Base-by-base conservation (phyloP, 2,797 vertebrate genomes). In the Acridotheres tristis region DNA sequence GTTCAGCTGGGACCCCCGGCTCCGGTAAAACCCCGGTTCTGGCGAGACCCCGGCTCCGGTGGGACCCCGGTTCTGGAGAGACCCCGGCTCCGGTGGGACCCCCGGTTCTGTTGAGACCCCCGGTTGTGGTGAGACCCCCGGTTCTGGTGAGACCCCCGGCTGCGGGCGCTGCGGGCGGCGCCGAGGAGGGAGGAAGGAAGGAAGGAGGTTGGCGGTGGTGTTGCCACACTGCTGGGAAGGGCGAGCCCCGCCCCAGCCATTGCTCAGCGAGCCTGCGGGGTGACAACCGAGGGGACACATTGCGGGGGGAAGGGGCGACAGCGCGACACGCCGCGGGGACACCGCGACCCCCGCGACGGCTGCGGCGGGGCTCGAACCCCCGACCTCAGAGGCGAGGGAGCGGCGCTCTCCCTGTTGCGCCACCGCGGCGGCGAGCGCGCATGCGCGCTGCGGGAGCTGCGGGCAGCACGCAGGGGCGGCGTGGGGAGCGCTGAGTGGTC, bases 301-400 rank as follows among this genome's bases (percentile, higher is more conserved):
- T 7, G 22, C 4, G 30, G 27, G 6, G 6, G 8, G 12, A 36
- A 18, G 17, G 7, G 11, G 16, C 36, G 38, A 32, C 68, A 16
- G 1, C 11, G 16, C 5, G 4, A 51, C 65, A 19, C 13, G 1
- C 3, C 20, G 1, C 3, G 5, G 20, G 17, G 9, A 11, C 43
- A 9, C 5, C 13, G 11, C 10, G 16, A 65, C 42, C 10, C n/a
- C 15, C 48, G 29, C 3, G 3, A 2, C 1, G 23, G n/a, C n/a
- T 3, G 4, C 0, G 5, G 8, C 21, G 9, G 30, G 81, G 2
- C 11, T 74, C 59, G 81, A 84, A 84, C 59, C 2, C 1, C 0
- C 0, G 0, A 5, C 0, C 16, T 34, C 6, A 0, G 1, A 1
- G 7, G 6, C 9, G 2, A 9, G 7, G 14, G 42, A 26, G 16